Evolutionary conservation across 2,113 vertebrate species (phyloP), one percentile per base, ranked within the genome.

Genomic region (Mirza zaza): DNA sequence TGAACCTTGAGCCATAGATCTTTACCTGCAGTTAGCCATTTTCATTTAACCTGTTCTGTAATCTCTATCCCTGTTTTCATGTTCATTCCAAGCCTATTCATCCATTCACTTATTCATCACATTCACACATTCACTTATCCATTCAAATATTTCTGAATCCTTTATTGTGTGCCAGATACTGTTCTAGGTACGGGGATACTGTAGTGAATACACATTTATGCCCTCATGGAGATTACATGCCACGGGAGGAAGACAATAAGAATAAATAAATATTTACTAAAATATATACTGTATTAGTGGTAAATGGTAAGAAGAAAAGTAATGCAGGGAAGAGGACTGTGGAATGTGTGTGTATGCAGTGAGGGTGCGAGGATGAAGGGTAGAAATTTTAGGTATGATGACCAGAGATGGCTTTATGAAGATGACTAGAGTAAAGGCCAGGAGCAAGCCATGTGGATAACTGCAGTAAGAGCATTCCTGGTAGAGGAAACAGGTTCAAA

Each of bases 291-390:
- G 2, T 55, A 45, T 79, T 63, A 32, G 57, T 45, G 39, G 63
- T 82, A 68, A 70, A 48, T 90, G 17, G 36, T 94, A 61, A 87
- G 79, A 85, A 95, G 71, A 88, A 91, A 77, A 87, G 34, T 48
- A 45, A 86, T 89, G 27, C 75, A 92, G 81, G 48, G 67, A 90
- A 87, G 75, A 94, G 59, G n/a, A 73, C 32, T 50, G 0, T 86
- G 36, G 32, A 57, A 36, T 42, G 11, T 48, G 15, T 55, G 4
- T 81, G 3, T 45, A 14, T 76, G 36, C 36, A 17, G 18, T 91
- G 8, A 76, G 45, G 63, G 63, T 48, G 34, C 86, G 11, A 76
- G 45, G 63, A 68, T 55, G 36, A 86, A 14, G 59, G 75, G 3
- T 68, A 81, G 87, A 79, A 29, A 90, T 68, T 79, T 92, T 91